A percentile compares a stretch with the other conserved stretches of the same genome.
These are phyloP conservation scores for Nannospalax galili DNA, from an alignment of 2,113 vertebrate species.

Conservation along the genomic window DNA sequence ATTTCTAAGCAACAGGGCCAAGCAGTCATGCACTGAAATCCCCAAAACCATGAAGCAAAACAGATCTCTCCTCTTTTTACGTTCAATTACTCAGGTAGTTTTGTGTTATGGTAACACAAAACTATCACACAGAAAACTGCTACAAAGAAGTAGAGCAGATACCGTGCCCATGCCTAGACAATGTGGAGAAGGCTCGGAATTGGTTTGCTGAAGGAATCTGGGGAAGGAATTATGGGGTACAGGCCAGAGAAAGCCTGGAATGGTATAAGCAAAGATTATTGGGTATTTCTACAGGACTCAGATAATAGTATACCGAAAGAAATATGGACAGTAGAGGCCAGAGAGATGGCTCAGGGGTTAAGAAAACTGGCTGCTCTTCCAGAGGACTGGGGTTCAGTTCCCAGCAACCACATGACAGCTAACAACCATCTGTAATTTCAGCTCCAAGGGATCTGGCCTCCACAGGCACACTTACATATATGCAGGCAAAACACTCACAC, in stretches of 20 bases:
- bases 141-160: not conserved
- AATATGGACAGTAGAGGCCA: not conserved
- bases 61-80: not conserved
- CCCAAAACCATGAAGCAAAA: not conserved
- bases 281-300: not conserved
- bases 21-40: not conserved
- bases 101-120: not conserved
- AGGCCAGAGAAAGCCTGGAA: not conserved
- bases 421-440: no score
- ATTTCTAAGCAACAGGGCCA: not conserved
- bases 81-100: not conserved
- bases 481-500: no score
- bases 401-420: no score
- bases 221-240: not conserved
- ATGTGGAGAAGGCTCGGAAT: not conserved
- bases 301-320: not conserved
- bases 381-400: no score
- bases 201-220: not conserved
- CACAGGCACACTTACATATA: no score
- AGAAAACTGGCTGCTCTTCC: no score
- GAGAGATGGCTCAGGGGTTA: no score
- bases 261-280: not conserved
- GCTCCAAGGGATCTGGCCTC: no score
- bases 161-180: not conserved
- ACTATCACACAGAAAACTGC: not conserved